These are phyloP conservation scores for Allolobophora icterica DNA, from an alignment of 2,888 invertebrate genomes.

Conservation along the genomic window DNA sequence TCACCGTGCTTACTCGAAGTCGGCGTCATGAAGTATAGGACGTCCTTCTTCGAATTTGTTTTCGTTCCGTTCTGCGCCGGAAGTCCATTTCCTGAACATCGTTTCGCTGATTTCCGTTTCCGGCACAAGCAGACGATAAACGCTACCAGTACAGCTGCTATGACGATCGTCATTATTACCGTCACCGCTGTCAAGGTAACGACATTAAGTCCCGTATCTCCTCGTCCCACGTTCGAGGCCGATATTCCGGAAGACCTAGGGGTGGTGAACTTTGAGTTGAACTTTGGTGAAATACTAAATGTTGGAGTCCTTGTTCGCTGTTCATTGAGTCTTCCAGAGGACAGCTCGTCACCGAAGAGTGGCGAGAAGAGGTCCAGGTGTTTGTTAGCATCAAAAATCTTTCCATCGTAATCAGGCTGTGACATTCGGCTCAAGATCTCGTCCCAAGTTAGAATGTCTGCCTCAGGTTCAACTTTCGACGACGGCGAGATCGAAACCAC, in stretches of 20 bases:
- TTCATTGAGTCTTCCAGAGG: background rate
- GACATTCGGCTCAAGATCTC: background rate
- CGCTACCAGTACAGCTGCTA: background rate
- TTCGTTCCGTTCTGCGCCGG: background rate
- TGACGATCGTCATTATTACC: background rate
- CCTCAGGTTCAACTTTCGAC: background rate
- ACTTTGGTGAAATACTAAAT: background rate
- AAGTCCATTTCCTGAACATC: background rate
- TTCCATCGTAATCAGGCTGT: background rate
- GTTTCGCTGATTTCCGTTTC: constrained; percentile 2
- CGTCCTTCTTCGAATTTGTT: background rate
- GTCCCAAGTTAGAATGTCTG: background rate
- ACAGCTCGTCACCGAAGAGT: background rate
- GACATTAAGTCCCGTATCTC: background rate
- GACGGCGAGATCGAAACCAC: background rate
- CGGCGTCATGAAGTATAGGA: constrained; percentile 18
- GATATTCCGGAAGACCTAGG: background rate
- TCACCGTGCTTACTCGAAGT: background rate
- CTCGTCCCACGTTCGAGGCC: background rate
- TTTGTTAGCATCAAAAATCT: background rate
- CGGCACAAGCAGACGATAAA: constrained; percentile 24
- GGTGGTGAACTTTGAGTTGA: background rate
- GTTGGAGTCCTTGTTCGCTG: background rate
- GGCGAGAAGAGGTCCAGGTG: background rate
- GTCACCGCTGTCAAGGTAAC: constrained; percentile 9